A percentile compares a stretch with the other conserved stretches of the same genome.
These are phyloP conservation scores for Aplidium turbinatum DNA, from an alignment of 23 tunicate species.

Conservation along the genomic window DNA sequence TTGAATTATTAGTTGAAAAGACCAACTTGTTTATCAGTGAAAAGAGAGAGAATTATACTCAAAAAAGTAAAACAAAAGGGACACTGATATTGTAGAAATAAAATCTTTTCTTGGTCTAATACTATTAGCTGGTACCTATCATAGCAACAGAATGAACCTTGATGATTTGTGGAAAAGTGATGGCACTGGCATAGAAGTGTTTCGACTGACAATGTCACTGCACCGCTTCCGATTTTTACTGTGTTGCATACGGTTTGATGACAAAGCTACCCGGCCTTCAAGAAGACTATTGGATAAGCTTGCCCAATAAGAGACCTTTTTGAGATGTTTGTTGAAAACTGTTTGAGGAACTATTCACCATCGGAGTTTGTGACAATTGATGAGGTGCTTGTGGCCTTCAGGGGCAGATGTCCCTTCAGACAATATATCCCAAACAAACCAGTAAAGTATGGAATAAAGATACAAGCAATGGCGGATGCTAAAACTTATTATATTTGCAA, in stretches of 20 bases:
- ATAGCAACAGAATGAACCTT: too few relatives aligned
- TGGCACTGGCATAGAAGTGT: conserved; percentile 15
- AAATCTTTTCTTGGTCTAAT: too few relatives aligned
- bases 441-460: conserved; percentile 27
- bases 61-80: too few relatives aligned
- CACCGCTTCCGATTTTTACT: conserved; percentile 17
- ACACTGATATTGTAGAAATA: too few relatives aligned
- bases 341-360: neutral
- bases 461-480: conserved; percentile 6
- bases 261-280: neutral
- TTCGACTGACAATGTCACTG: conserved; percentile 1
- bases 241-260: conserved; percentile 11
- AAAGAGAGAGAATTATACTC: too few relatives aligned
- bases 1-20: too few relatives aligned
- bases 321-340: conserved; percentile 1
- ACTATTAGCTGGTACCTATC: too few relatives aligned
- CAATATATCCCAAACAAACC: conserved; percentile 29
- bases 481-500: conserved; percentile 19
- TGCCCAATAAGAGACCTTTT: conserved; percentile 10
- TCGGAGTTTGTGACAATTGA: conserved; percentile 16
- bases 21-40: too few relatives aligned
- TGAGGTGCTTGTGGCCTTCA: conserved; percentile 20
- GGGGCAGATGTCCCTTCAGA: conserved; percentile 11
- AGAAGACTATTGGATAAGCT: neutral
- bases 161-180: too few relatives aligned